A percentile compares a stretch with the other conserved stretches of the same genome.
Conservation (phyloP, 2,888 invertebrate genomes). For the Hydrotaea diabolus region DNA sequence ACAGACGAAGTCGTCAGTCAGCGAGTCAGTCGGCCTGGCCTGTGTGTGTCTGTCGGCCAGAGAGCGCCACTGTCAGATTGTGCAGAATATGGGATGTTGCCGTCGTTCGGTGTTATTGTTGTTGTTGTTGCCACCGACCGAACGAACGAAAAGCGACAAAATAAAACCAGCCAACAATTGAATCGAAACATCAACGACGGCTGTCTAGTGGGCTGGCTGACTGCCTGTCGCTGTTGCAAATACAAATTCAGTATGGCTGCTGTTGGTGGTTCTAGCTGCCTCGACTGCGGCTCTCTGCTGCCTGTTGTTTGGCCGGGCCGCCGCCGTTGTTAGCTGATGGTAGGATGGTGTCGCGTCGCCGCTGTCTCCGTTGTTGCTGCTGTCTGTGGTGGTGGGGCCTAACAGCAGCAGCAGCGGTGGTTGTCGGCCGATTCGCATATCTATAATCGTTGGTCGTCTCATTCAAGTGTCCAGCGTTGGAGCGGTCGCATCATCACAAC, state of each 20-base stretch:
- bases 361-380: conserved; percentile 65
- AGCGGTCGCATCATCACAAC: conserved; percentile 76
- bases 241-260: background rate
- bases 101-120: background rate
- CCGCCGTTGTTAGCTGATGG: conserved; percentile 5
- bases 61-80: background rate
- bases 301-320: conserved; percentile 29
- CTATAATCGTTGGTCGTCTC: conserved; percentile 73
- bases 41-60: conserved; percentile 39
- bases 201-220: background rate
- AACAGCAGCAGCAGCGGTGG: conserved; percentile 62
- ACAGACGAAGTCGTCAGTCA: conserved; percentile 18
- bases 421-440: conserved; percentile 71
- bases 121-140: conserved; percentile 17
- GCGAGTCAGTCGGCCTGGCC: conserved; percentile 31
- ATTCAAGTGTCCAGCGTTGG: conserved; percentile 80
- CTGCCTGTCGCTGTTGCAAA: background rate
- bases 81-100: conserved; percentile 13
- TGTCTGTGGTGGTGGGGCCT: conserved; percentile 69
- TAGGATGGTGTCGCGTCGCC: conserved; percentile 43
- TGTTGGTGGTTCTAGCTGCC: conserved; percentile 8
- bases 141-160: background rate
- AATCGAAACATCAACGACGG: conserved; percentile 18
- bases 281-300: conserved; percentile 29
- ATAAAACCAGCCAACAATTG: background rate